phyloP scores from a whole-genome alignment of 2,797 vertebrate genomes.

The Acestrorhynchus altus region DNA sequence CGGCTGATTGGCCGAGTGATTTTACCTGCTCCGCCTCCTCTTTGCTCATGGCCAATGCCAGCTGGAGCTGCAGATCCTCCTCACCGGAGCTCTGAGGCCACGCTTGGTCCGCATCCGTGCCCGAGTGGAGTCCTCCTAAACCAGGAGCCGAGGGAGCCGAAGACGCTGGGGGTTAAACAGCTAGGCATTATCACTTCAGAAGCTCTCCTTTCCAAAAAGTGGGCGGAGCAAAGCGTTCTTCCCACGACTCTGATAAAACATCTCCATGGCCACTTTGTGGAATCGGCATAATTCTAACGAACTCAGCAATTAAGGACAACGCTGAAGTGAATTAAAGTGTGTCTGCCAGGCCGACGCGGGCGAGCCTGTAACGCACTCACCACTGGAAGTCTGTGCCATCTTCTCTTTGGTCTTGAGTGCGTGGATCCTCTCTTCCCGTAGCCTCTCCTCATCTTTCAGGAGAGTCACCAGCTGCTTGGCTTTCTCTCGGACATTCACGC shows the following conservation, averaged over 20 bases:
- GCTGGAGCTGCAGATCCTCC: slow-evolving; percentile 90
- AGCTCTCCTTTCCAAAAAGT: slow-evolving; percentile 37
- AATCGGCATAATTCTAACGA: background rate
- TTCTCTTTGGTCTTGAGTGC: slow-evolving; percentile 97
- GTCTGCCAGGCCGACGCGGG: too few species aligned
- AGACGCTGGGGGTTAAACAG: slow-evolving; percentile 73
- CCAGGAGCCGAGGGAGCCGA: slow-evolving; percentile 81
- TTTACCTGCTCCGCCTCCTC: slow-evolving; percentile 93
- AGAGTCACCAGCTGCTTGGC: slow-evolving; percentile 92
- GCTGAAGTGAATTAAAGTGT: too few species aligned
- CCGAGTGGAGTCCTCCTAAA: slow-evolving; percentile 72
- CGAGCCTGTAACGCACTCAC: slow-evolving; percentile 68
- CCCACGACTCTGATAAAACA: slow-evolving; percentile 1
- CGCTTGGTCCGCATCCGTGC: slow-evolving; percentile 86
- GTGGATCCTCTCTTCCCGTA: slow-evolving; percentile 89
- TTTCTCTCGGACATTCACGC: slow-evolving; percentile 92
- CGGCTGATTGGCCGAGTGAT: slow-evolving; percentile 33
- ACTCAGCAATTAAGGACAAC: too few species aligned
- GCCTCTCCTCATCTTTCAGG: slow-evolving; percentile 89
- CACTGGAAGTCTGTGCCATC: slow-evolving; percentile 91
- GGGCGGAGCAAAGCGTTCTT: slow-evolving; percentile 16
- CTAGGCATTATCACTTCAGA: slow-evolving; percentile 57
- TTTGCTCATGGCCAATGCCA: slow-evolving; percentile 94
- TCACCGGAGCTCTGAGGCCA: slow-evolving; percentile 93
- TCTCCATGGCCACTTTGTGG: too few species aligned